Base-by-base conservation (phyloP, 2,113 vertebrate genomes). In the Zingel zingel region DNA sequence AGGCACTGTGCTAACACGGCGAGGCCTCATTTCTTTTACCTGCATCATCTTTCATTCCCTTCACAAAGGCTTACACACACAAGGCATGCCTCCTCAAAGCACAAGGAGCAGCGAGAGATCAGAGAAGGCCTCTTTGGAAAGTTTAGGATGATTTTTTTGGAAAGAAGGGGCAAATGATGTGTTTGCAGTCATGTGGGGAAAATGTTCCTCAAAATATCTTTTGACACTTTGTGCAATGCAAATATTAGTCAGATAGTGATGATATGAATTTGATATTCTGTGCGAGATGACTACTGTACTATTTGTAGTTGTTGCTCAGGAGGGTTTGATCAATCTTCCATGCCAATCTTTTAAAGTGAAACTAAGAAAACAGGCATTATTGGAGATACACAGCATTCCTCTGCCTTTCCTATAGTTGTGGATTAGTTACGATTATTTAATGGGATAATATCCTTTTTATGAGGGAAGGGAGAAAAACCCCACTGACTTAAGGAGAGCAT, bases 401-500 rank as follows among this genome's bases (percentile, higher is more conserved):
- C 65, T 67, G 33, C 79, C 76, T 76, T 54, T 81, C 76, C 79
- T 18, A 7, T 82, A 79, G 81, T 84, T 88, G 67, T 74, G 80
- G 85, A 90, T 93, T 92, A 82, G 84, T 88, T 91, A n/a, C 80
- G 86, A 94, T 96, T 95, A 89, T 95, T 95, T 88, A 86, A 19
- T 93, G 86, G 84, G 89, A 87, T 95, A 86, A 89, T 94, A 90
- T 94, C 93, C 93, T 91, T 95, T 48, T 94, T 95, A 95, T 71
- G 77, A 81, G 50, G 50, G 45, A 72, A 59, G 65, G 68, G 63
- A 61, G 45, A 57, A 67, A 78, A 74, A 39, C 5, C 36, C n/a
- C 62, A 36, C 48, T 57, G 77, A 90, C 91, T 97, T 90, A 95
- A 95, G 94, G 79, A 95, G 95, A 94, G 94, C 95, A 95, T 96